Conservation (phyloP, 2,797 vertebrate genomes). For the Sebastes itinus region DNA sequence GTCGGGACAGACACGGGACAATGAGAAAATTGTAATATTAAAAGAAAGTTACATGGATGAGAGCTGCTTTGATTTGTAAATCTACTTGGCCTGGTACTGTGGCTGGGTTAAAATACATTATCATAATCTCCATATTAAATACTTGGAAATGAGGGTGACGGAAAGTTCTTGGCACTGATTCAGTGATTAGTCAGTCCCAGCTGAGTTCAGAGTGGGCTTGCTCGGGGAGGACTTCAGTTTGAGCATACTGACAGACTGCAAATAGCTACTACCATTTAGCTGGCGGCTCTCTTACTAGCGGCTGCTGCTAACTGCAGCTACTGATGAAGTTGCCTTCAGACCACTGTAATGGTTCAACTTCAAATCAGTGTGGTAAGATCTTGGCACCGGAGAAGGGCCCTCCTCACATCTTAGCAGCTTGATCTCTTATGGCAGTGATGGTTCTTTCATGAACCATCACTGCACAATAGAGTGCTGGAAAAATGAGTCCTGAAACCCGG, state of each 20-base stretch:
- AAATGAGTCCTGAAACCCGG: not conserved
- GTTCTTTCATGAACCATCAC: not conserved
- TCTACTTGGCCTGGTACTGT: not conserved
- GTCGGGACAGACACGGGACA: not conserved
- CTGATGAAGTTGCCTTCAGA: not conserved
- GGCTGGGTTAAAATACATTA: slow-evolving; percentile 49
- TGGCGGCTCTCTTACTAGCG: not conserved
- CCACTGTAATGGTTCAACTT: not conserved
- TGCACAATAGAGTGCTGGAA: not conserved
- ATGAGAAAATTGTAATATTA: slow-evolving; percentile 1
- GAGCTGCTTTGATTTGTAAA: slow-evolving; percentile 27
- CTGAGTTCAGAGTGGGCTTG: slow-evolving; percentile 30
- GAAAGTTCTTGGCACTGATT: slow-evolving; percentile 33
- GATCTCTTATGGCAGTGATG: not conserved
- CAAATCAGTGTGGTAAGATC: slow-evolving; percentile 1
- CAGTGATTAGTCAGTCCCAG: slow-evolving; percentile 8
- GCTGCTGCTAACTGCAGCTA: not conserved
- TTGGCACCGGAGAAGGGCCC: not conserved
- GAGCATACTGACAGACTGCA: slow-evolving; percentile 41
- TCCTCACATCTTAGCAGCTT: not conserved
- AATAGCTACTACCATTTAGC: slow-evolving; percentile 4
- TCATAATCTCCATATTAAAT: slow-evolving; percentile 56
- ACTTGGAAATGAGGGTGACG: slow-evolving; percentile 33
- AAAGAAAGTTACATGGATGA: slow-evolving; percentile 2
- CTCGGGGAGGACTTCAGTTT: slow-evolving; percentile 35